Evolutionary conservation across 1,140 invertebrate species (phyloP), one percentile per base, ranked within the genome.

Genomic region (Halyomorpha halys): DNA sequence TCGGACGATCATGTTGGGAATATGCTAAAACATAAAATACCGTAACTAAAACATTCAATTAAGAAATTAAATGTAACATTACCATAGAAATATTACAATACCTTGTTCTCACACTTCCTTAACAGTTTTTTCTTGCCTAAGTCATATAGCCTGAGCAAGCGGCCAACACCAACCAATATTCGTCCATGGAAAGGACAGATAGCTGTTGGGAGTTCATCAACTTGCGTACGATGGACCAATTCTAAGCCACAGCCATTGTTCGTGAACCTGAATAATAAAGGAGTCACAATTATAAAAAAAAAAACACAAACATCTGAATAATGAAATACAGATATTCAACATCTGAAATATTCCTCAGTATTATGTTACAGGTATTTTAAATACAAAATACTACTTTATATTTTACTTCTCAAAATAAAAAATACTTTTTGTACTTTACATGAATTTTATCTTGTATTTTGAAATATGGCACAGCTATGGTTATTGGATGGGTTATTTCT

Each of bases 41-140:
- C 39, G 51, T 15, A 51, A 39, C 23, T 53, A 39, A 56, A 45
- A 16, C 16, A 19, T 19, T 14, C 15, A 49, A 62, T 47, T 39
- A 13, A 39, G 6, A 39, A 39, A 39, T 39, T 25, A 15, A 11
- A 51, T 18, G 44, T 4, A 11, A 51, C 15, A 30, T 30, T 3
- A 30, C 27, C 3, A 8, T 30, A 30, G 34, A 39, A 30, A 4
- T 3, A 30, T 4, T 4, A 8, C 34, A 39, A 71, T 72, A 88
- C 86, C 79, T 97, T 95, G 76, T 99, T 99, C 78, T 99, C 97
- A 78, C 97, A 99, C 77, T 99, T 99, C 45, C 94, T 80, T 6
- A 99, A 75, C 34, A 99, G 74, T 75, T 99, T 98, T 74, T 97
- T 95, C 71, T 95, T 96, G 47, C 97, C 97, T 71, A 98, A 84